Conservation (phyloP, 2,888 invertebrate species). For the Phrixothrix hirtus region DNA sequence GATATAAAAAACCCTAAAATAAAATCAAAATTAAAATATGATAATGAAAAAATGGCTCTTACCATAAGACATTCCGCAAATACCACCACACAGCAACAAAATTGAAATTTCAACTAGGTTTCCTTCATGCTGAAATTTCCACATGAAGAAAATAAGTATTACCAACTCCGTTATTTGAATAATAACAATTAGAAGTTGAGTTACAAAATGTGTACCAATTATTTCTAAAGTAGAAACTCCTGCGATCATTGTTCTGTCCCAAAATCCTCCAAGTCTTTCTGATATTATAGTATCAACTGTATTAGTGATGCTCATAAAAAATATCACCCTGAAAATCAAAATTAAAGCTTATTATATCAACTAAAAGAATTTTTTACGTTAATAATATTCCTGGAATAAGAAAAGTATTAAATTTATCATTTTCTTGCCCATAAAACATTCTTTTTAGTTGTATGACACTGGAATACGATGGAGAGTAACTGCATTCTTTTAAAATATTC, state of each 20-base stretch:
- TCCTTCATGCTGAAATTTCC: constrained; percentile 66
- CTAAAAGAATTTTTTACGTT: constrained; percentile 63
- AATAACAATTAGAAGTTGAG: constrained; percentile 73
- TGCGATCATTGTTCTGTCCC: constrained; percentile 85
- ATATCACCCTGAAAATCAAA: constrained; percentile 76
- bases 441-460: constrained; percentile 68
- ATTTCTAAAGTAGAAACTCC: constrained; percentile 82
- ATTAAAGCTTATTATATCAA: neutral
- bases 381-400: constrained; percentile 85
- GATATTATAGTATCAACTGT: constrained; percentile 81
- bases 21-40: too few relatives aligned
- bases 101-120: constrained; percentile 64
- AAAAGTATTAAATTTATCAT: constrained; percentile 75
- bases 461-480: constrained; percentile 60
- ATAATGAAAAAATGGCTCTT: too few relatives aligned
- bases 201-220: constrained; percentile 77
- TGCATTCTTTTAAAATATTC: constrained; percentile 67
- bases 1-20: constrained; percentile 77
- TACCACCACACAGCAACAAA: constrained; percentile 71
- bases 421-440: constrained; percentile 69
- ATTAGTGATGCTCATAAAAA: constrained; percentile 82
- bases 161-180: constrained; percentile 70
- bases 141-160: constrained; percentile 64
- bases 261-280: constrained; percentile 80
- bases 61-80: constrained; percentile 86